Evolutionary conservation across 2,113 vertebrate genomes (phyloP), one percentile per base, ranked within the genome.

Genomic region (Acanthisitta chloris): DNA sequence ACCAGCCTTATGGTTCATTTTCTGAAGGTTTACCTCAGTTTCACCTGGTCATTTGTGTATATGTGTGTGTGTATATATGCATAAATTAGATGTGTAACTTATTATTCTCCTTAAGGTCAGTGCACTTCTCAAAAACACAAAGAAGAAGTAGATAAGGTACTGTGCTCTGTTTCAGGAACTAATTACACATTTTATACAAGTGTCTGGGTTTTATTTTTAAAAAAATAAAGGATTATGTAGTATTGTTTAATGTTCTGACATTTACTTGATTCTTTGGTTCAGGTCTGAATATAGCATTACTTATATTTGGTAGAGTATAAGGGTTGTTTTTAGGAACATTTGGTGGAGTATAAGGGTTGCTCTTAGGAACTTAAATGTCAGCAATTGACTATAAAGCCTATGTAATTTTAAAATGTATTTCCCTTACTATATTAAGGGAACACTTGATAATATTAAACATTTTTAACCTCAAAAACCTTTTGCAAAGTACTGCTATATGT

Each of bases 21-120:
- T 66, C 80, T 87, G 48, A 33, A 43, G 49, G 17, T 36, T 49
- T 74, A 70, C 40, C 74, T 59, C 29, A 21, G 12, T 74, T 81
- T 69, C 16, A 82, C 14, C 20, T 73, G n/a, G 14, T 86, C 31
- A 10, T 78, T 67, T 78, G 10, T 67, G 1, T 54, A 8, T 16
- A 4, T 17, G 6, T 57, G 8, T 28, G 2, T 55, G 1, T 48
- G 9, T 23, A 4, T 23, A 3, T 45, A 29, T 15, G 8, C n/a
- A 24, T 23, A 5, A 67, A 14, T 36, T 25, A 62, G 29, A 51
- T 58, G 5, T 57, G 25, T 31, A 81, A 45, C 15, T 65, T 26
- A 51, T 28, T 45, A 18, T 49, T 34, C 26, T 38, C 36, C 66
- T 52, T 38, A n/a, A 42, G 29, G 73, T 16, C 52, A 51, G 17